phyloP scores from a whole-genome alignment of 2,113 vertebrate genomes.

The Desmodus rotundus region DNA sequence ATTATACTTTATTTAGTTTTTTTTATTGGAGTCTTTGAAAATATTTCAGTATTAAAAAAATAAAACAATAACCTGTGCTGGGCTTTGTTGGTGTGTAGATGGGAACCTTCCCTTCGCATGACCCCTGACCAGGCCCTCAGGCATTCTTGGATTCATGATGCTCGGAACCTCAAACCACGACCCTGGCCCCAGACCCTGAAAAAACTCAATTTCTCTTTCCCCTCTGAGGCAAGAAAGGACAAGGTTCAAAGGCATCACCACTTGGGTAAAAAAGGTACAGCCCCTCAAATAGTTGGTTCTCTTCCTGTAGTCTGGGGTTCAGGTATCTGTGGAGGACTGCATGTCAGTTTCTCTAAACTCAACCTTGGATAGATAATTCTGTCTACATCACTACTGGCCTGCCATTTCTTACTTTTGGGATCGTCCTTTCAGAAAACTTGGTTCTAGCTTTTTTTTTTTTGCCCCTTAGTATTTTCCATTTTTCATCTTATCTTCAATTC shows the following conservation, averaged over 20 bases:
- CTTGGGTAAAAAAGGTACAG: constrained; percentile 15
- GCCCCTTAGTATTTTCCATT: not conserved
- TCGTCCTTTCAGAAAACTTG: not conserved
- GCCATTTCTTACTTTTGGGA: not conserved
- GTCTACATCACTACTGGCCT: not conserved
- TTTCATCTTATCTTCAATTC: not conserved
- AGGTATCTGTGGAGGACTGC: not conserved
- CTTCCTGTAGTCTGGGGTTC: not conserved
- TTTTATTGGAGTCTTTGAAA: constrained; percentile 18
- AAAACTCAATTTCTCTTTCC: constrained; percentile 60
- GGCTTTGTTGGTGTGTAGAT: constrained; percentile 79
- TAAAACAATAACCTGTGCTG: not conserved
- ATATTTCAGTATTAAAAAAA: not conserved
- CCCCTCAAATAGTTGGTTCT: not conserved
- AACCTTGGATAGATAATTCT: not conserved
- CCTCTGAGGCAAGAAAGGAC: constrained; percentile 74
- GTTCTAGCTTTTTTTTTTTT: not conserved
- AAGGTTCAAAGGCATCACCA: constrained; percentile 52
- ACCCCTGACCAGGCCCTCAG: constrained; percentile 91
- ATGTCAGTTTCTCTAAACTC: not conserved
- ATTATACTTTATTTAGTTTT: not conserved
- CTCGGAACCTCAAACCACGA: constrained; percentile 79
- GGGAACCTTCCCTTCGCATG: constrained; percentile 93
- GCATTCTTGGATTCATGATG: constrained; percentile 91
- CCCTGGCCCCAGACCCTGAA: constrained; percentile 76